Evolutionary conservation across 2,888 invertebrate species (phyloP).

Genomic region (Volucella zonaria): DNA sequence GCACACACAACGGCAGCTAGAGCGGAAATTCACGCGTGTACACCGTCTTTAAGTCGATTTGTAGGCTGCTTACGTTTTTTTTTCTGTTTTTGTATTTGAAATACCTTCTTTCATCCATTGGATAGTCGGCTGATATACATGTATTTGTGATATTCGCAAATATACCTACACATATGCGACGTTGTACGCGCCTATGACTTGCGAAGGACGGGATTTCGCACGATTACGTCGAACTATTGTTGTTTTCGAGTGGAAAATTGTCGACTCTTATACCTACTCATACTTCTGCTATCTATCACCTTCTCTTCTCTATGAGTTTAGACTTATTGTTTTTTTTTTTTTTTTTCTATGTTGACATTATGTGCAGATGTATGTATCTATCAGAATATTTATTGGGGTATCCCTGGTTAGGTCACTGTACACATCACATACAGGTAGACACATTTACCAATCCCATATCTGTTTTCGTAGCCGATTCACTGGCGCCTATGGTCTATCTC

Average conservation of each 20-base stretch:
- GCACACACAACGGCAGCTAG: conserved; percentile 30
- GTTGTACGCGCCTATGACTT: not conserved
- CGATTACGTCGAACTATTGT: conserved; percentile 57
- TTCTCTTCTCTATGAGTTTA: not conserved
- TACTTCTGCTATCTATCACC: not conserved
- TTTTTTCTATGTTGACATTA: not conserved
- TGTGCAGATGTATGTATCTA: conserved; percentile 22
- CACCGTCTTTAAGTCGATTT: conserved; percentile 62
- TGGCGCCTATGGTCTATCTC: conserved; percentile 50
- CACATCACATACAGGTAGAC: conserved; percentile 53
- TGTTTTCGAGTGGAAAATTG: conserved; percentile 41
- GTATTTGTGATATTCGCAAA: conserved; percentile 61
- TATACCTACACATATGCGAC: conserved; percentile 52
- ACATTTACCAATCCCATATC: conserved; percentile 52
- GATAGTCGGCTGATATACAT: conserved; percentile 36
- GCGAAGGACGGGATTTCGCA: conserved; percentile 71
- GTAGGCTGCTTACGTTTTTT: conserved; percentile 39
- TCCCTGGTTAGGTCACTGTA: conserved; percentile 69
- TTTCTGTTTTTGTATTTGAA: conserved; percentile 44
- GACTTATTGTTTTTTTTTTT: conserved; percentile 7
- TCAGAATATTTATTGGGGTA: conserved; percentile 47
- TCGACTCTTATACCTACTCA: conserved; percentile 25
- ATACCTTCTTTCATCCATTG: conserved; percentile 50
- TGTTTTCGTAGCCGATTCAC: conserved; percentile 53
- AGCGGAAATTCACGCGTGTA: conserved; percentile 61